These are phyloP conservation scores for Pseudolaguvia tuberculata DNA, from an alignment of 2,113 vertebrate genomes.

Conservation along the genomic window DNA sequence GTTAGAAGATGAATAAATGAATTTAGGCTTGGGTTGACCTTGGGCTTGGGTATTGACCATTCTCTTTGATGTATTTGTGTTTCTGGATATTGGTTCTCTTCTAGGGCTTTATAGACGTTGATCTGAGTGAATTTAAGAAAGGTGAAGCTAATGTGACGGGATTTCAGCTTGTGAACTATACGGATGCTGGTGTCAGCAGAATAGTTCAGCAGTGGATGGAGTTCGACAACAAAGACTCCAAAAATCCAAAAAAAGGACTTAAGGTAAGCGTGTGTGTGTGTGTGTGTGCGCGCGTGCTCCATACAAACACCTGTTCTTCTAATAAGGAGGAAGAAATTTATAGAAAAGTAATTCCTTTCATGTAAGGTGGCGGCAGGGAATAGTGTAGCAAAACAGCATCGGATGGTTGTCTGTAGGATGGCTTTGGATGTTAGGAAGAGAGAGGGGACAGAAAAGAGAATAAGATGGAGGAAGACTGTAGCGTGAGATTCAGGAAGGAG, in stretches of 20 bases:
- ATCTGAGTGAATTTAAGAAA: conserved; percentile 89
- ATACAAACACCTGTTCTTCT: not conserved
- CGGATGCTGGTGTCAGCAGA: conserved; percentile 76
- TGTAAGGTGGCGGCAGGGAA: no score
- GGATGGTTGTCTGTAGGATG: no score
- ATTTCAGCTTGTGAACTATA: conserved; percentile 93
- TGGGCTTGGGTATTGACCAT: no score
- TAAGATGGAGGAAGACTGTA: no score
- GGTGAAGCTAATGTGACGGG: conserved; percentile 94
- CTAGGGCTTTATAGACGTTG: conserved; percentile 95
- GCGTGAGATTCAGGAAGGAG: no score
- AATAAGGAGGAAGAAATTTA: not conserved
- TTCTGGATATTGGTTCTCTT: conserved; percentile 13
- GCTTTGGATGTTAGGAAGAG: no score
- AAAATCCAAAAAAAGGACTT: conserved; percentile 83
- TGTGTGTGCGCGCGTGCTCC: not conserved
- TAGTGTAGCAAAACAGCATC: no score
- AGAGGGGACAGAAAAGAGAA: no score
- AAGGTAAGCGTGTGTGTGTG: conserved; percentile 68
- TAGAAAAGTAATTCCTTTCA: not conserved
- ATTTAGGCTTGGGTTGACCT: not conserved
- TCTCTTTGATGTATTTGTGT: not conserved
- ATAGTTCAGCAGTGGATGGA: conserved; percentile 91
- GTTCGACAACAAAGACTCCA: conserved; percentile 89
- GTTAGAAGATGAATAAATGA: not conserved